Evolutionary conservation across 2,113 vertebrate genomes (phyloP).

Genomic region (Corythoichthys intestinalis): DNA sequence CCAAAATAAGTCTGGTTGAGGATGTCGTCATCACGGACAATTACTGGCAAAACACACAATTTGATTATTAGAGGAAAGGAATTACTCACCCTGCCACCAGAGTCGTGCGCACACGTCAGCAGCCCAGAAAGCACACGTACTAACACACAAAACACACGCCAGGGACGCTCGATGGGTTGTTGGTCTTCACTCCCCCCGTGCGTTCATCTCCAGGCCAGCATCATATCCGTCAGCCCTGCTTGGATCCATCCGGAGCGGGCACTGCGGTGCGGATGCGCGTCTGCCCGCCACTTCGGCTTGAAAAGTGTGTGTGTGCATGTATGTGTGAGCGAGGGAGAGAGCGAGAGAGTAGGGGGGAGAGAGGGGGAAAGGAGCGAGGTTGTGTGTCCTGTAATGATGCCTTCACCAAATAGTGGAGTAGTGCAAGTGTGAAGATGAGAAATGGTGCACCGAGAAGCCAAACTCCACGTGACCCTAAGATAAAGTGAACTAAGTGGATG

Average conservation of each 20-base stretch:
- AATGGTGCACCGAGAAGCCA: neutral
- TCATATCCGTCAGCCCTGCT: slow-evolving; percentile 52
- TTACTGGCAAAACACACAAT: slow-evolving; percentile 11
- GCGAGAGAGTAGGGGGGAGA: slow-evolving; percentile 10
- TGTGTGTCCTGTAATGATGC: neutral
- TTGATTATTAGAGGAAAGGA: neutral
- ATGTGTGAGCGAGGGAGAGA: slow-evolving; percentile 14
- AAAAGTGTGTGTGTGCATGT: slow-evolving; percentile 28
- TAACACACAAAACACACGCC: slow-evolving; percentile 34
- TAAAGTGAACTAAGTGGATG: neutral
- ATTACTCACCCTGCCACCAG: slow-evolving; percentile 63
- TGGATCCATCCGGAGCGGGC: slow-evolving; percentile 59
- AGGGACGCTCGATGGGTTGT: slow-evolving; percentile 40
- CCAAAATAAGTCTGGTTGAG: neutral
- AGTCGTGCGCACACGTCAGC: slow-evolving; percentile 65
- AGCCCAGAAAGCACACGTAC: slow-evolving; percentile 39
- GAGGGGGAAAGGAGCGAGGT: neutral
- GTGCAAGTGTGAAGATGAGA: neutral
- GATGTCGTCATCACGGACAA: neutral
- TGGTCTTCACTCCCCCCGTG: slow-evolving; percentile 15
- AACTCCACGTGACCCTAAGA: slow-evolving; percentile 1
- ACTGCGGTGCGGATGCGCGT: slow-evolving; percentile 68
- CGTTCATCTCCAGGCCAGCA: slow-evolving; percentile 2
- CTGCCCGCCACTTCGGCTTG: slow-evolving; percentile 54
- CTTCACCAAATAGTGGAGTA: neutral